Base-by-base conservation (phyloP, 2,113 vertebrate species). In the Cacatua alba region DNA sequence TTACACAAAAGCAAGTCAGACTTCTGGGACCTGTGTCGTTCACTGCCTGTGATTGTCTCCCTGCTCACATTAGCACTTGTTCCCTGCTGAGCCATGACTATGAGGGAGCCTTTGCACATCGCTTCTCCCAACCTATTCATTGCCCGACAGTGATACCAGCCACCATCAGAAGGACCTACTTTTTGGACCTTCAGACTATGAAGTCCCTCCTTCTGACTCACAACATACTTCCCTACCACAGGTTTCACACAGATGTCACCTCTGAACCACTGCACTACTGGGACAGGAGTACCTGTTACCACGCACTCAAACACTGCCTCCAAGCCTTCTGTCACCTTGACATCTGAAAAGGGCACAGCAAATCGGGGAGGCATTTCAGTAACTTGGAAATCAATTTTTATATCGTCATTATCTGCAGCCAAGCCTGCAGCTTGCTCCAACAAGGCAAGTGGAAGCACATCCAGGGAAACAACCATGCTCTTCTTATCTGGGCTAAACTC, bases 281-380 rank as follows among this genome's bases (percentile, higher is more conserved):
- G 99, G 49, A 98, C 97, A 37, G 99, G 99, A 83, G 98, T 98
- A 64, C 99, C 99, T 89, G 99, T 99, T 64, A 99, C 98, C 52
- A 98, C 99, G 88, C 99, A 99, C 92, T 99, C 98, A 97, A 99
- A 99, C 94, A 99, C 95, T 62, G 98, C 98, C 14, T 98, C 98
- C 24, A 97, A 98, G 43, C 98, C 98, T 97, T 99, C 98, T 46
- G 98, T 97, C 75, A 98, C 98, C 92, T 98, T 97, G 82, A 98
- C 95, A 90, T 99, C 99, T 95, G 98, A 98, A 95, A 99, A 98
- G 19, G 99, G 99, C 86, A 98, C 98, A 7, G 98, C 98, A 70
- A 99, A 99, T 25, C 99, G 98, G 28, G 99, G 99, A 64, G 99
- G 99, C 99, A 99, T 99, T 96, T 99, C 99, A 12, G 98, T 99